A percentile compares a stretch with the other conserved stretches of the same genome.
phyloP scores from a whole-genome alignment of 2,113 vertebrate species.

The Labeo catla region DNA sequence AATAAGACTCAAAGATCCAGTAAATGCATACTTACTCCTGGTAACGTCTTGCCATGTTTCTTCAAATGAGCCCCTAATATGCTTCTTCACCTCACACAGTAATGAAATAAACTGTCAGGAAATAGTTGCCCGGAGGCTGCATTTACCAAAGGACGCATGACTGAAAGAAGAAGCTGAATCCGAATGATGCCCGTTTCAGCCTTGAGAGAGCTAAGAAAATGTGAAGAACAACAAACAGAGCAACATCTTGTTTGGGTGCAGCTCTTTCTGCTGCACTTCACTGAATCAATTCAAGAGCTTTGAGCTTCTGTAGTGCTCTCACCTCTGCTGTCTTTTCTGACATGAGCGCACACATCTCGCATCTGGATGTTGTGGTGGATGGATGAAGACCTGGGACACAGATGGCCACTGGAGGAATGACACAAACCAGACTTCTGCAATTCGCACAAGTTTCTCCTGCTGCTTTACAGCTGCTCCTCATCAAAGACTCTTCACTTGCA shows the following conservation, averaged over 20 bases:
- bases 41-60: background rate
- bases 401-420: background rate
- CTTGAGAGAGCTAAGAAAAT: background rate
- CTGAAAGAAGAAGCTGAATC: background rate
- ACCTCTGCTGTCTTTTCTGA: conserved; percentile 5
- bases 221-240: background rate
- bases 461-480: conserved; percentile 25
- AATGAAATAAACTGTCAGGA: background rate
- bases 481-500: conserved; percentile 29
- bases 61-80: background rate
- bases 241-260: background rate
- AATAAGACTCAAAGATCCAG: background rate
- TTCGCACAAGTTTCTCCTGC: background rate
- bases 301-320: background rate
- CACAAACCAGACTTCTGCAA: background rate
- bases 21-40: background rate
- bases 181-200: background rate
- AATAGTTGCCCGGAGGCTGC: background rate
- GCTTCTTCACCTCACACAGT: background rate
- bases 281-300: background rate
- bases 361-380: background rate
- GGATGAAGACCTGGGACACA: conserved; percentile 20
- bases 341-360: background rate
- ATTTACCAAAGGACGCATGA: background rate
- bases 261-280: background rate